Base-by-base conservation (phyloP, 2,113 vertebrate species). In the Ursus arctos region DNA sequence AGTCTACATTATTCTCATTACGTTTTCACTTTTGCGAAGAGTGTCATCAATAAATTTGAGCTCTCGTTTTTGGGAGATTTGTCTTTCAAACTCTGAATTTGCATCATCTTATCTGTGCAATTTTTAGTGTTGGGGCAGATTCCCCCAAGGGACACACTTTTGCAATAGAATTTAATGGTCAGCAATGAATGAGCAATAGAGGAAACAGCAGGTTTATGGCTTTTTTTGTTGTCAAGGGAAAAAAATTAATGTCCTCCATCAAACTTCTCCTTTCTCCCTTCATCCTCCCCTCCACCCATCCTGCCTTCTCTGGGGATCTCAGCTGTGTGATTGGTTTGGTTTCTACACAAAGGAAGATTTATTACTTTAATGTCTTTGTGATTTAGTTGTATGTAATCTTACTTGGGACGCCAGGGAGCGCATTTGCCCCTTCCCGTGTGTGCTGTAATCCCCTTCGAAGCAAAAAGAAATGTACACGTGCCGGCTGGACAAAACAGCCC, bases 321-420 rank as follows among this genome's bases (percentile, higher is more conserved):
- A 31, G n/a, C 61, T 47, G 49, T 12, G 67, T 24, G 92, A 88
- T 4, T 69, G 40, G 53, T 59, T 93, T 57, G 74, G 67, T 33
- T 89, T 86, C 86, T 79, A 79, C 94, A 81, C 67, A 88, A 80
- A 76, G 83, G 67, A 95, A 95, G 93, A 95, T 79, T 86, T 89
- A 96, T 95, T 72, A 14, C 91, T 91, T 95, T 76, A 76, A 87
- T 79, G 88, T 69, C 72, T 33, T 59, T 67, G 89, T 63, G 79
- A 90, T 86, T 90, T 83, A 94, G 89, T 69, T 31, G 55, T 19
- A 22, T 80, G 89, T 83, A 31, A 93, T 76, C 55, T 94, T 87
- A 40, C 82, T 57, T 0, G 1, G 55, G 82, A 59, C 9, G 2
- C 55, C 18, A 14, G 91, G 63, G 59, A 95, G 24, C 43, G 28